These are phyloP conservation scores for Athetis lepigone DNA, from an alignment of 2,888 invertebrate genomes.

Conservation along the genomic window DNA sequence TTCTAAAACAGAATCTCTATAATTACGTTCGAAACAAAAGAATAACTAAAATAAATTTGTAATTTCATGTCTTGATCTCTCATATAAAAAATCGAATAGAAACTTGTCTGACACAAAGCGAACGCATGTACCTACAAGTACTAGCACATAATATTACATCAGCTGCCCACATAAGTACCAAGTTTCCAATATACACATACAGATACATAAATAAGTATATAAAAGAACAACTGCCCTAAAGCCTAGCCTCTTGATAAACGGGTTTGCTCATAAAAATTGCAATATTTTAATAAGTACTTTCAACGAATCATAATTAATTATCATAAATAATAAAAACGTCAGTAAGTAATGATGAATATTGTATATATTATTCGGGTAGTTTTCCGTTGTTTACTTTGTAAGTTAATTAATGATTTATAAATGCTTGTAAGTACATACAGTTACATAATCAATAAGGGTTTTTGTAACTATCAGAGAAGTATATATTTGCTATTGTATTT, in stretches of 20 bases:
- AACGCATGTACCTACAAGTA: slow-evolving; percentile 61
- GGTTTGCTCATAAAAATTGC: slow-evolving; percentile 83
- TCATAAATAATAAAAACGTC: slow-evolving; percentile 66
- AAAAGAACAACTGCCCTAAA: slow-evolving; percentile 58
- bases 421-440: too few relatives aligned
- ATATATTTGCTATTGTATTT: not conserved
- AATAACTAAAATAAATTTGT: slow-evolving; percentile 24
- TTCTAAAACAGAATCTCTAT: too few relatives aligned
- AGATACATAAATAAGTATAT: slow-evolving; percentile 43
- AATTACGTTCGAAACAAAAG: too few relatives aligned
- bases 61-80: slow-evolving; percentile 16
- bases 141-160: slow-evolving; percentile 80
- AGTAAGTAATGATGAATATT: slow-evolving; percentile 43
- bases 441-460: too few relatives aligned
- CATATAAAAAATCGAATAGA: slow-evolving; percentile 12
- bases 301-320: slow-evolving; percentile 83
- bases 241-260: slow-evolving; percentile 77
- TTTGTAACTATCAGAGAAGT: too few relatives aligned
- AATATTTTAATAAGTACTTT: slow-evolving; percentile 85
- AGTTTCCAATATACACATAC: slow-evolving; percentile 39
- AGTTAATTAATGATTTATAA: slow-evolving; percentile 1
- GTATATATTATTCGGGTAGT: slow-evolving; percentile 24
- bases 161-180: slow-evolving; percentile 56
- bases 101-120: slow-evolving; percentile 40
- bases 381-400: slow-evolving; percentile 15